Base-by-base conservation (phyloP, 1,140 invertebrate genomes). In the Acyrthosiphon pisum region DNA sequence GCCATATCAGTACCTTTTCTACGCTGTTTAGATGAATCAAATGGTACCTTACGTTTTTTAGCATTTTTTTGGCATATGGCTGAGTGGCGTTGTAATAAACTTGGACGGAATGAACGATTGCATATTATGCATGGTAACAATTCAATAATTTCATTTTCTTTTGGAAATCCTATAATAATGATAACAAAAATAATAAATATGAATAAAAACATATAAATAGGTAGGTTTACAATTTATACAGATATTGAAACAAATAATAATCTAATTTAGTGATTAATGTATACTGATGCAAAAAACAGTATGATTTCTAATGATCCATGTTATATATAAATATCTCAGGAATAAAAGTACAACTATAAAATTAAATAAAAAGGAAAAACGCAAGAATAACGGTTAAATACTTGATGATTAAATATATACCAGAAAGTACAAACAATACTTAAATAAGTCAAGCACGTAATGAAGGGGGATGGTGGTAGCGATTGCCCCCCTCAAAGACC, bases 21-120 rank as follows among this genome's bases (percentile, higher is more conserved):
- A 93, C 98, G 96, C 95, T 98, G 98, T 94, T 97, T 97, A 0
- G 97, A 96, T 7, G 98, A 98, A 95, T 99, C 97, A 95, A 98
- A 99, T 4, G 97, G 96, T 95, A 98, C 98, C 83, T 98, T 96
- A 94, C 97, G 97, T 94, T 97, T 97, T 56, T 95, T 95, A 0
- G 96, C 95, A 94, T 96, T 96, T 94, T 97, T 97, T 94, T 97
- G 96, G 95, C 98, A 99, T 87, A 98, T 96, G 94, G 96, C 96
- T 84, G 96, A 95, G 95, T 99, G 98, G 95, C 97, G 97, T 86
- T 96, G 96, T 94, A 97, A 95, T 7, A 97, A 96, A 94, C 96
- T 95, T 37, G 96, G 96, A 93, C 96, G 96, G 95, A 97, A 97
- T 44, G 97, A 97, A 53, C 97, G 95, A 56, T 96, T 96, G 95